Evolutionary conservation across 1,140 invertebrate species (phyloP).

Genomic region (Camponotus pennsylvanicus): DNA sequence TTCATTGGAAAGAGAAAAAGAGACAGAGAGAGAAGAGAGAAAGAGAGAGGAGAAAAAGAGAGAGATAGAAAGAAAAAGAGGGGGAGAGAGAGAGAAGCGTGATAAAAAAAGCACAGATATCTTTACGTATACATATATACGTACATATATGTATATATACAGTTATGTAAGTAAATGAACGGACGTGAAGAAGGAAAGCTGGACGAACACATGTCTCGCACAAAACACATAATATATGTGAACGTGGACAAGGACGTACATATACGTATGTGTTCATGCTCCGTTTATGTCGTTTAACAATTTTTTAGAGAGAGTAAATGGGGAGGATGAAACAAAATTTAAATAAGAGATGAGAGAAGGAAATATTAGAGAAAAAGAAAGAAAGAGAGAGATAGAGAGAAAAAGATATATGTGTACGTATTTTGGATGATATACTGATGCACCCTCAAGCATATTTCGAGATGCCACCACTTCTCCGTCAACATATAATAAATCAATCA

Average conservation of each 20-base stretch:
- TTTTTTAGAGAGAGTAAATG: conserved; percentile 46
- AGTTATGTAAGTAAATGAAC: conserved; percentile 64
- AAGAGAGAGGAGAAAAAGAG: not conserved
- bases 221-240: conserved; percentile 66
- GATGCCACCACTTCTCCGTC: conserved; percentile 82
- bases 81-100: conserved; percentile 62
- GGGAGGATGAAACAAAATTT: not conserved
- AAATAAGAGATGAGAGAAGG: not conserved
- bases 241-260: conserved; percentile 65
- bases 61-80: conserved; percentile 13
- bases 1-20: conserved; percentile 60
- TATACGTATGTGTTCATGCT: conserved; percentile 74
- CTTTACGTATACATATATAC: conserved; percentile 65
- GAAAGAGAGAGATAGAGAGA: conserved; percentile 3
- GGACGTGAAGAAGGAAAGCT: conserved; percentile 39
- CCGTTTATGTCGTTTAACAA: conserved; percentile 48
- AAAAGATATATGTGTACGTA: conserved; percentile 30
- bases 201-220: conserved; percentile 51
- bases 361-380: conserved; percentile 14
- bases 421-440: conserved; percentile 65
- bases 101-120: conserved; percentile 74
- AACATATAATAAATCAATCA: conserved; percentile 78
- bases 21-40: conserved; percentile 29
- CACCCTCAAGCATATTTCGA: conserved; percentile 83
- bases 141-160: conserved; percentile 64